Evolutionary conservation across 2,113 vertebrate genomes (phyloP).

Genomic region (Notechis scutatus): DNA sequence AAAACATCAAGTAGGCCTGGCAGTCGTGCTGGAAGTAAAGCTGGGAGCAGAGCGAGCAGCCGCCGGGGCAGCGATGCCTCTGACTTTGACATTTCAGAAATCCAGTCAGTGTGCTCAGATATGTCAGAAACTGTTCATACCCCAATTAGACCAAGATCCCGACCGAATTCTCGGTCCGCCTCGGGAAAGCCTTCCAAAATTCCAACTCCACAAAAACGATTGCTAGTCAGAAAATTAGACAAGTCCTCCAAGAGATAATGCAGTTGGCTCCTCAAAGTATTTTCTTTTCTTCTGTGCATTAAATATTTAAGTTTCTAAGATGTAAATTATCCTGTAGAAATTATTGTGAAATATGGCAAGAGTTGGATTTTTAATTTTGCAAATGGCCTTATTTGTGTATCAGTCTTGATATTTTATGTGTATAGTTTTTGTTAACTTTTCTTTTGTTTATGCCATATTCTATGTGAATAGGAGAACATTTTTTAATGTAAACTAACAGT

Average conservation of each 20-base stretch:
- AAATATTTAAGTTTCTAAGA: conserved; percentile 89
- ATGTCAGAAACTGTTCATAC: conserved; percentile 83
- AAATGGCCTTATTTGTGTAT: conserved; percentile 92
- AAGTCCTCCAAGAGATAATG: conserved; percentile 95
- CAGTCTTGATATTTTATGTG: conserved; percentile 92
- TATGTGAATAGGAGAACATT: conserved; percentile 68
- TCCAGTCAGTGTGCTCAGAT: conserved; percentile 95
- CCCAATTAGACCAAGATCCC: conserved; percentile 73
- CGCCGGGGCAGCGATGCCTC: conserved; percentile 94
- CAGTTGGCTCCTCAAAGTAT: conserved; percentile 59
- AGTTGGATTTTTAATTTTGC: conserved; percentile 84
- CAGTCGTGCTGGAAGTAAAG: conserved; percentile 86
- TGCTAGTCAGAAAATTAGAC: conserved; percentile 84
- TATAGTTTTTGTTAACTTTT: conserved; percentile 80
- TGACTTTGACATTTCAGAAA: conserved; percentile 99
- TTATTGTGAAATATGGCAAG: conserved; percentile 88
- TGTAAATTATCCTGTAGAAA: conserved; percentile 98
- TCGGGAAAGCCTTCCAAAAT: conserved; percentile 93
- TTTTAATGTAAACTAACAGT: conserved; percentile 76
- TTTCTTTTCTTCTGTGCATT: conserved; percentile 71
- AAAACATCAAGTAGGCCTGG: conserved; percentile 84
- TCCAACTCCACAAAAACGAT: conserved; percentile 88
- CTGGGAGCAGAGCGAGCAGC: conserved; percentile 94
- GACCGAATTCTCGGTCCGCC: conserved; percentile 79
- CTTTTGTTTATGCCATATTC: conserved; percentile 74